Percentiles rank a stretch among this genome's conserved stretches.
These are phyloP conservation scores for Lepidothrix coronata DNA, from an alignment of 2,113 vertebrate species.

Conservation along the genomic window DNA sequence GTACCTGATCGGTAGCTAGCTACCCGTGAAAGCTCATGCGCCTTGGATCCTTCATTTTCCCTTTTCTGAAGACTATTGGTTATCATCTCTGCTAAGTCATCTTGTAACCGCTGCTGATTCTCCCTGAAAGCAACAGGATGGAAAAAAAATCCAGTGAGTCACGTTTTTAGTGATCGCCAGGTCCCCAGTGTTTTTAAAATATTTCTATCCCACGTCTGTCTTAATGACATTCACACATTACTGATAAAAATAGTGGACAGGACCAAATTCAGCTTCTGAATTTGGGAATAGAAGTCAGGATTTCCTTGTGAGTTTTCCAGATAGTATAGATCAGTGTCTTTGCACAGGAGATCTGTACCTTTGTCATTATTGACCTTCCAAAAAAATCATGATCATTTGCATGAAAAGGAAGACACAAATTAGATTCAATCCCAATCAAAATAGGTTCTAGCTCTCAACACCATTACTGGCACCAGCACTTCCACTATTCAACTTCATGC, in stretches of 20 bases:
- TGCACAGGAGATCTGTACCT: background rate
- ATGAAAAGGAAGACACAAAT: background rate
- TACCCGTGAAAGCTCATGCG: constrained; percentile 56
- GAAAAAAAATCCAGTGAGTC: background rate
- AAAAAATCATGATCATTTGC: background rate
- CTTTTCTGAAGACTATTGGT: constrained; percentile 79
- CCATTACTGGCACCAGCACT: background rate
- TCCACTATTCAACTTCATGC: background rate
- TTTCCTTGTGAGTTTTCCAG: background rate
- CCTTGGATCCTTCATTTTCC: constrained; percentile 63
- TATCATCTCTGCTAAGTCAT: constrained; percentile 92
- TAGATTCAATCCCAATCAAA: background rate
- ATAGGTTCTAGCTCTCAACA: background rate
- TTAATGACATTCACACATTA: background rate
- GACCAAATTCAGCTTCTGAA: background rate
- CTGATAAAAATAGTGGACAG: background rate
- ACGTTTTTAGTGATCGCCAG: background rate
- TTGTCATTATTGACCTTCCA: background rate
- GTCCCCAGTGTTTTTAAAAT: background rate
- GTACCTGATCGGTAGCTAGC: constrained; percentile 72
- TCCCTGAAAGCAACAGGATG: constrained; percentile 76
- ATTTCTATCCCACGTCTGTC: background rate
- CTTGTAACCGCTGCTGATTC: constrained; percentile 92
- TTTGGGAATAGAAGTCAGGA: background rate
- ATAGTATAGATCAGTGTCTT: background rate